Base-by-base conservation (phyloP, 2,797 vertebrate genomes). In the Loriculus beryllinus region DNA sequence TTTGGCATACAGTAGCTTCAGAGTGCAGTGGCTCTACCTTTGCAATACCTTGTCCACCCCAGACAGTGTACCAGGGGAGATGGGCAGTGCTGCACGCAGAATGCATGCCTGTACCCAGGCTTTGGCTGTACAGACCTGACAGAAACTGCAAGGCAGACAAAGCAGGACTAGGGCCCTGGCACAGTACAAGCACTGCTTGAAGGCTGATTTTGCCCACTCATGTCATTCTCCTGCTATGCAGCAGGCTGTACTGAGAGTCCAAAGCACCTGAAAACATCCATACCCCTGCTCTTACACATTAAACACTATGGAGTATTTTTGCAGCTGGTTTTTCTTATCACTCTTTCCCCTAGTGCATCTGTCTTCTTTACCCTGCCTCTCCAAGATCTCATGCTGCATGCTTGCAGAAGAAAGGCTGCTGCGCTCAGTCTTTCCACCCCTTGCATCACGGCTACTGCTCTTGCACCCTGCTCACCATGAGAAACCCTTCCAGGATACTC, bases 291-390 rank as follows among this genome's bases (percentile, higher is more conserved):
- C 19, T 25, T 22, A 67, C 62, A 57, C 11, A 4, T 59, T 29
- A 52, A 76, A 51, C 22, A 23, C 3, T 9, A 4, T 1, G 9
- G 19, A 12, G 48, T 64, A 52, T 65, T 78, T 93, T 67, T 82
- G 76, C 2, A 59, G 26, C 17, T 72, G 33, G 7, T 31, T 26
- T 29, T 7, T 6, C 1, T 23, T 51, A 3, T 35, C 88, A 14
- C 19, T 54, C 5, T 43, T 49, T 28, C 0, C 2, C 10, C 22
- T 31, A 25, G 16, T 2, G 2, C 13, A 42, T 26, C 29, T 74
- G 9, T 22, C 10, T 31, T 14, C 14, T 43, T 45, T n/a, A 12
- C 39, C 78, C 29, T 17, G 8, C 9, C 75, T 83, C n/a, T 59
- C 31, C 19, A 70, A 88, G 29, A n/a, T 26, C 6, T 78, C 42